A percentile compares a stretch with the other conserved stretches of the same genome.
phyloP scores from a whole-genome alignment of 2,797 vertebrate genomes.

The Falco peregrinus region DNA sequence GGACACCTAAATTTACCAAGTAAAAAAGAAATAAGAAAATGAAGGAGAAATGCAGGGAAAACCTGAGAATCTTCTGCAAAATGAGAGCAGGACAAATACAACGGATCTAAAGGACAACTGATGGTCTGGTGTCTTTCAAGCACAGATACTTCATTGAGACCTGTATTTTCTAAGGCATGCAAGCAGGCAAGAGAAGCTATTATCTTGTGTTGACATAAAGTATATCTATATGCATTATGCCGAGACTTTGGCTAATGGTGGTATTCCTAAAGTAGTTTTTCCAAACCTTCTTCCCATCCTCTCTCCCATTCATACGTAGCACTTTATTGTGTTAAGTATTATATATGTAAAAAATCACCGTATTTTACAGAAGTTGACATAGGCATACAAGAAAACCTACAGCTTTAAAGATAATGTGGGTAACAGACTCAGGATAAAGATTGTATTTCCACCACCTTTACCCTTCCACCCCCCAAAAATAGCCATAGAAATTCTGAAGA shows the following conservation, averaged over 20 bases:
- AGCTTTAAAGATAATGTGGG: not conserved
- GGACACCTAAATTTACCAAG: not conserved
- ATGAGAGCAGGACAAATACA: not conserved
- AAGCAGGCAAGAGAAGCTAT: not conserved
- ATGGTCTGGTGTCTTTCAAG: not conserved
- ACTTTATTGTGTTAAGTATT: no score
- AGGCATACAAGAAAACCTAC: not conserved
- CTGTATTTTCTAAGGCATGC: not conserved
- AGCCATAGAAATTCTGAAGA: not conserved
- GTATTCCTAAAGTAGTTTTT: not conserved
- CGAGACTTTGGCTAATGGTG: not conserved
- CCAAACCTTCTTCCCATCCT: not conserved
- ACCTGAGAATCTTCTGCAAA: not conserved
- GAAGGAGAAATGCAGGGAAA: not conserved
- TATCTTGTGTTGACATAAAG: not conserved
- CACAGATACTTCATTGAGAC: not conserved
- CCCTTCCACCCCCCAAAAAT: fast-evolving
- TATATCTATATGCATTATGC: not conserved
- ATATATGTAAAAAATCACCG: not conserved
- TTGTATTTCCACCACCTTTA: fast-evolving
- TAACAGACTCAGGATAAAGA: not conserved
- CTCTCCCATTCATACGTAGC: not conserved
- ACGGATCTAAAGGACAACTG: not conserved
- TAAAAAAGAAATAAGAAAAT: not conserved
- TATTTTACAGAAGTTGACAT: not conserved